These are phyloP conservation scores for Rhynchonycteris naso DNA, from an alignment of 2,797 vertebrate species.

Conservation along the genomic window DNA sequence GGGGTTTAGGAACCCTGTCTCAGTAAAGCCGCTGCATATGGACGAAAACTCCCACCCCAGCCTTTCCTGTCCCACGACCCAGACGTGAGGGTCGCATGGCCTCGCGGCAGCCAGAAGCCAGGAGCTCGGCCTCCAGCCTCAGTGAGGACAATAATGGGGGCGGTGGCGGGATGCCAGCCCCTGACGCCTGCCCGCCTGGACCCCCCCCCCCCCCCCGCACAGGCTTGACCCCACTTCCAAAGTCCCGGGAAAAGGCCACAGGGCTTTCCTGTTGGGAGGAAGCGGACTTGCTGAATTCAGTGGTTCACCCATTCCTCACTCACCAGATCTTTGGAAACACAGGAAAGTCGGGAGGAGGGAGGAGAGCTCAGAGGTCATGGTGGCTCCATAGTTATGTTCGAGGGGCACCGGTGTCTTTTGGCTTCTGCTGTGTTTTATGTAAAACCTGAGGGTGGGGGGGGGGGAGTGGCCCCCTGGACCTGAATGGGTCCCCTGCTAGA, in stretches of 20 bases:
- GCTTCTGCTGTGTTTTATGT: not conserved
- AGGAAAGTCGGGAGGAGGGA: not conserved
- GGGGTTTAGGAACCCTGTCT: not conserved
- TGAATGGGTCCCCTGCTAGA: not conserved
- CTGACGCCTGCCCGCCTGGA: not conserved
- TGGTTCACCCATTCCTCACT: too few species aligned
- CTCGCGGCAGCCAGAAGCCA: not conserved
- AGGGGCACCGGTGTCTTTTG: not conserved
- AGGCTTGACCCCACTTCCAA: too few species aligned
- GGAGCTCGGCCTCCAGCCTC: not conserved
- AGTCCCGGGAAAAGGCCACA: not conserved
- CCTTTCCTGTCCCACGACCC: not conserved
- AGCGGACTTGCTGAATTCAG: not conserved
- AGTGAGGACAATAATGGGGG: accelerated
- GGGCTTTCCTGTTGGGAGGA: not conserved
- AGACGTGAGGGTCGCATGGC: not conserved
- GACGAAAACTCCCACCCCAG: not conserved
- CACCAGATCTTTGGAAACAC: accelerated
- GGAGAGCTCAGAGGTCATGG: accelerated
- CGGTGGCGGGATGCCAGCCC: not conserved
- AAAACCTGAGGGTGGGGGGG: accelerated
- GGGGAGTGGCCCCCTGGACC: too few species aligned
- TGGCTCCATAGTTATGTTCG: not conserved
- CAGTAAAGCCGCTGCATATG: not conserved
- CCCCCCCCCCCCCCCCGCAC: not conserved